Conservation (phyloP, 2,113 vertebrate species). For the Pyrgilauda ruficollis region DNA sequence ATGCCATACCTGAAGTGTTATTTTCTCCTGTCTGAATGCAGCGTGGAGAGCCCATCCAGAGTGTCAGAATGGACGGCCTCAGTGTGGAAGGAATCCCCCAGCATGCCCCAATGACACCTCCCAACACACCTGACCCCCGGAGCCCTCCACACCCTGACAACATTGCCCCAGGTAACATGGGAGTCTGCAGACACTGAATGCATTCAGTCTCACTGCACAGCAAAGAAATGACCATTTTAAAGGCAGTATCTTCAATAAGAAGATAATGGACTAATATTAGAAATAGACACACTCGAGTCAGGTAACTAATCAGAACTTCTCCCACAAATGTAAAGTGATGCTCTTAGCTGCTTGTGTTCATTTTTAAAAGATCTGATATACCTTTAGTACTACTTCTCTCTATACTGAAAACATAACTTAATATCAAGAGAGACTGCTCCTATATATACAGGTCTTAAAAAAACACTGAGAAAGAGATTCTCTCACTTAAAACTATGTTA, state of each 20-base stretch:
- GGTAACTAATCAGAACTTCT: background rate
- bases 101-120: slow-evolving; percentile 71
- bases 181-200: too few species aligned
- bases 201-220: background rate
- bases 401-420: background rate
- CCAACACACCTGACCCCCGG: slow-evolving; percentile 74
- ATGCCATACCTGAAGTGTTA: background rate
- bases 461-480: background rate
- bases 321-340: background rate
- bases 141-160: slow-evolving; percentile 80
- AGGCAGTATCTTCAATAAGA: background rate
- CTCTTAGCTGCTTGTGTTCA: background rate
- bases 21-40: slow-evolving; percentile 39
- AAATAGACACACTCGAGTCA: background rate
- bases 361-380: background rate
- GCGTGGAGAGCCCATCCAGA: slow-evolving; percentile 70
- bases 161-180: slow-evolving; percentile 86
- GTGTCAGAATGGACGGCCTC: slow-evolving; percentile 48
- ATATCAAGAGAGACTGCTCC: background rate
- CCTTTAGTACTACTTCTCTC: background rate
- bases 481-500: background rate
- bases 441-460: background rate
- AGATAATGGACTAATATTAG: background rate
- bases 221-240: background rate
- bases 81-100: slow-evolving; percentile 66